Base-by-base conservation (phyloP, 2,797 vertebrate genomes). In the Alectoris magna region DNA sequence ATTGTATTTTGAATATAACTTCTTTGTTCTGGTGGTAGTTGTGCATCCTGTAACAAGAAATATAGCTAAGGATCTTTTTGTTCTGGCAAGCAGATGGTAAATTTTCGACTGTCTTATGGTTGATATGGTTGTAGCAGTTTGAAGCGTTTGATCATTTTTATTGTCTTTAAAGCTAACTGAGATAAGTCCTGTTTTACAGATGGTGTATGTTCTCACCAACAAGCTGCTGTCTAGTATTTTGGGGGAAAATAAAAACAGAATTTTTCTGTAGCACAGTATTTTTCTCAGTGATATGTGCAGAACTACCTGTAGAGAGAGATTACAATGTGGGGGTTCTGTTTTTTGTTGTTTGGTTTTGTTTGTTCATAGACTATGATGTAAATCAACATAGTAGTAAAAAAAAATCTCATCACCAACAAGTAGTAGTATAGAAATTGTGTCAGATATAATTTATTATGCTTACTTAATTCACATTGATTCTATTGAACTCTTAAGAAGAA, bases 401-500 rank as follows among this genome's bases (percentile, higher is more conserved):
- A 23, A 29, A 29, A 34, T 34, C 4, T 94, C 23, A 73, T 94
- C 0, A 6, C 80, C 41, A 46, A 79, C 31, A 84, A 67, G 71
- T 60, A 84, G 66, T 36, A 66, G 58, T 60, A 83, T 70, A 87
- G 83, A 94, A 95, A 75, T 31, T 51, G 59, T 36, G 68, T 64
- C 39, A 92, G 74, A 93, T 63, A 77, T 79, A 96, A 83, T 82
- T n/a, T 3, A 0, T 67, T 41, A 41, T 82, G 72, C 58, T 67
- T 72, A 53, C 95, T 63, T 92, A 79, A 22, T 76, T 70, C 80
- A 31, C 72, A 68, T 91, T 79, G 16, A 53, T 55, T 86, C 74
- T 95, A 12, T 93, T 96, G 48, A 93, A 48, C 77, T 84, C 44
- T 31, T 53, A 93, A 90, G 46, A 91, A 51, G 64, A 94, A 77